phyloP scores from a whole-genome alignment of 2,888 invertebrate genomes.

The Camponotus fellah region DNA sequence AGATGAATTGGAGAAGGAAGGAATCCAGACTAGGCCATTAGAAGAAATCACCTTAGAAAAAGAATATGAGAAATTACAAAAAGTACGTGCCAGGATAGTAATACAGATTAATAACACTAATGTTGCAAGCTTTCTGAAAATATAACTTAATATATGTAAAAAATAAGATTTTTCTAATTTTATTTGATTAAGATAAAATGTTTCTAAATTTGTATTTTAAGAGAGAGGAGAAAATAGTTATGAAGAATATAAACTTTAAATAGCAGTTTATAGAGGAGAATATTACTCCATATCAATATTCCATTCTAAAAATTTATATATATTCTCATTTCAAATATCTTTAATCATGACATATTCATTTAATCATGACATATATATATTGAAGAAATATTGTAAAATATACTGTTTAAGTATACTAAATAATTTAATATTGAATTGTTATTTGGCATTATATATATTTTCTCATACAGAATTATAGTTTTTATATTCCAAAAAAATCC shows the following conservation, averaged over 20 bases:
- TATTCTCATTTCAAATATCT: background rate
- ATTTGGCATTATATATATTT: too few species aligned
- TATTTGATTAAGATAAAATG: background rate
- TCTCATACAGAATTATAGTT: background rate
- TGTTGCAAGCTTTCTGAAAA: background rate
- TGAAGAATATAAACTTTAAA: background rate
- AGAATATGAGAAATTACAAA: slow-evolving; percentile 91
- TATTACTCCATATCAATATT: background rate
- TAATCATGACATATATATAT: background rate
- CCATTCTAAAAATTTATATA: background rate
- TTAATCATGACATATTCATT: background rate
- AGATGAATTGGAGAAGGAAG: slow-evolving; percentile 86
- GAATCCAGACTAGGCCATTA: slow-evolving; percentile 89
- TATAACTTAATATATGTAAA: background rate
- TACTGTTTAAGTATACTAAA: background rate
- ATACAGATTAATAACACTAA: background rate
- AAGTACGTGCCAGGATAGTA: slow-evolving; percentile 75
- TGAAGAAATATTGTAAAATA: background rate
- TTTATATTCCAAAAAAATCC: background rate
- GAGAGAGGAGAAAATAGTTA: background rate
- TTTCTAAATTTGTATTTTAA: background rate
- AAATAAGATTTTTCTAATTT: background rate
- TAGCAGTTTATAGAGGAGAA: background rate
- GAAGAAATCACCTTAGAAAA: slow-evolving; percentile 91
- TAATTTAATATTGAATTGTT: too few species aligned